Base-by-base conservation (phyloP, 1,140 invertebrate species). In the Palaemon carinicauda region DNA sequence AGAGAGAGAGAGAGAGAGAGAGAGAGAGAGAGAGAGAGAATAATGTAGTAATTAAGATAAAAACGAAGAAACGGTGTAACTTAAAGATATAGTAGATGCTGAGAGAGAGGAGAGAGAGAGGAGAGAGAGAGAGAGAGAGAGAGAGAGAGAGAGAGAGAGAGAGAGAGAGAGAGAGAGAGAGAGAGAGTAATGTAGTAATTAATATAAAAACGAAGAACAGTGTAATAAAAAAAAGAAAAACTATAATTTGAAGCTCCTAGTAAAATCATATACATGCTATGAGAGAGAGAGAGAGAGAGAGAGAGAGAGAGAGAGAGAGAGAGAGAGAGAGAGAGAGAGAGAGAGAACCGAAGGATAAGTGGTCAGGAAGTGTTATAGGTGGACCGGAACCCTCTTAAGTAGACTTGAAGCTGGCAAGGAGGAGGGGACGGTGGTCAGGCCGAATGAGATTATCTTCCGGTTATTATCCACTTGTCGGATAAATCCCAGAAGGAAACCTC, bases 281-380 rank as follows among this genome's bases (percentile, higher is more conserved):
- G 53, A 19, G n/a, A 33, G 33, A 29, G 77, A 54, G 77, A 54
- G 77, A 53, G 77, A 79, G 52, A 60, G 79, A 80, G 79, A 60
- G 79, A 80, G 77, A 53, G 77, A 79, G 52, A 60, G 79, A 80
- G 79, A 60, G 79, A 80, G 79, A 60, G 52, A 60, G 31, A 60
- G 79, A 80, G 79, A 50, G 60, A 24, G 31, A 65, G 60, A 65
- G 56, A 33, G 80, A 50, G 56, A 50, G 60, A 50, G 60, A 41
- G 33, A 27, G 60, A 12, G 21, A 71, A 24, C 69, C n/a, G 15
- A 31, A 73, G 27, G 27, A 31, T 73, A 73, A 73, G 69, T 24
- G 69, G 69, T 15, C 17, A 29, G n/a, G 69, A 41, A 41, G 41
- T 12, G 41, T 41, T 41, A 41, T 41, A 41, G 69, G 27, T 29